Conservation (phyloP, 2,888 invertebrate species). For the Empis livida region DNA sequence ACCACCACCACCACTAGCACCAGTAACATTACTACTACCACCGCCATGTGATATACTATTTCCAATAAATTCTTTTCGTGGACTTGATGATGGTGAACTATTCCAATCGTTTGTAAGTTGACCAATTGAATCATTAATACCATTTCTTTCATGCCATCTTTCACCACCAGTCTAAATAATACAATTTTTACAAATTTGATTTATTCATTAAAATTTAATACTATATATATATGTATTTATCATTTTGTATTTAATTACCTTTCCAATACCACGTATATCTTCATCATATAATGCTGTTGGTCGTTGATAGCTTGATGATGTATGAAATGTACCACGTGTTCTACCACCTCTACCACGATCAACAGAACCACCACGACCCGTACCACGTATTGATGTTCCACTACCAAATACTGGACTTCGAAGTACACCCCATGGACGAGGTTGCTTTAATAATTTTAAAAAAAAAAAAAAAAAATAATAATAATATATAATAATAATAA, state of each 20-base stretch:
- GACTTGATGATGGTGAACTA: slow-evolving; percentile 30
- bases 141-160: slow-evolving; percentile 33
- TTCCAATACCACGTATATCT: slow-evolving; percentile 14
- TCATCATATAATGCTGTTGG: slow-evolving; percentile 30
- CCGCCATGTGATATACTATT: not conserved
- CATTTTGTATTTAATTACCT: slow-evolving; percentile 6
- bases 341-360: slow-evolving; percentile 32
- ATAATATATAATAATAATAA: slow-evolving; percentile 2
- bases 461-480: slow-evolving; percentile 1
- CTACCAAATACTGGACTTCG: slow-evolving; percentile 32
- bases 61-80: slow-evolving; percentile 28
- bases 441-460: slow-evolving; percentile 20
- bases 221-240: no score
- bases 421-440: slow-evolving; percentile 36
- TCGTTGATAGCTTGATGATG: slow-evolving; percentile 21
- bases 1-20: slow-evolving; percentile 2
- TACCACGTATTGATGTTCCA: slow-evolving; percentile 29
- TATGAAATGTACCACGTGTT: slow-evolving; percentile 12
- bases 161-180: slow-evolving; percentile 13
- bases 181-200: no score
- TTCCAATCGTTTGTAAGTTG: slow-evolving; percentile 23
- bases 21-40: not conserved
- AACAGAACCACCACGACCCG: slow-evolving; percentile 39
- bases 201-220: no score
- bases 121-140: slow-evolving; percentile 10